Base-by-base conservation (phyloP, 2,888 invertebrate genomes). In the Stenodema calcarata region DNA sequence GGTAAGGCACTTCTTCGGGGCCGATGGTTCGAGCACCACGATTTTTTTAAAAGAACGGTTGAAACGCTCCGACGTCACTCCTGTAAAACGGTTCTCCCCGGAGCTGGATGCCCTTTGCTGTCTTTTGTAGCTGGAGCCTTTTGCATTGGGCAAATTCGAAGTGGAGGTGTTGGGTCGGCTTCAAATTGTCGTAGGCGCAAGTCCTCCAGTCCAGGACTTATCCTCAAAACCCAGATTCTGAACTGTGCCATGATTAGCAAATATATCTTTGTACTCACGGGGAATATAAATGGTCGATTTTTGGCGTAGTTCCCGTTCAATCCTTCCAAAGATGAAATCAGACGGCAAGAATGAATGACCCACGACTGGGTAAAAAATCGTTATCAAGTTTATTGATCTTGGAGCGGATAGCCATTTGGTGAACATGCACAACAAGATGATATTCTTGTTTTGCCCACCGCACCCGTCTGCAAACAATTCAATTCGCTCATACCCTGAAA, bases 291-390 rank as follows among this genome's bases (percentile, higher is more conserved):
- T 27, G 18, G 82, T 82, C 76, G 30, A 28, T 41, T 35, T 12
- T 76, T 76, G 9, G 12, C 70, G 9, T n/a, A 14, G 18, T 70
- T 70, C 27, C 70, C 41, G 30, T 18, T 27, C 27, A 12, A 27
- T 28, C 16, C 30, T 41, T 76, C 76, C 76, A 27, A 76, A 27
- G 16, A 76, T 41, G 12, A 18, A 30, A 28, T 76, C 76, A 28
- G 76, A 41, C 41, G 76, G 76, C 41, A 12, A 76, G 18, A 76
- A 76, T 76, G 76, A 35, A n/a, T n/a, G n/a, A n/a, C 76, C 76
- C 16, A 41, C 41, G 16, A 76, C 76, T 35, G 76, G 76, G 76
- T 76, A 76, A 41, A 78, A 44, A 27, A 78, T 78, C 47, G 12
- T 47, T 35, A 78, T 47, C 47, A 44, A 47, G 6, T 78, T 78